Evolutionary conservation across 2,797 vertebrate genomes (phyloP).

Genomic region (Esox masquinongy): DNA sequence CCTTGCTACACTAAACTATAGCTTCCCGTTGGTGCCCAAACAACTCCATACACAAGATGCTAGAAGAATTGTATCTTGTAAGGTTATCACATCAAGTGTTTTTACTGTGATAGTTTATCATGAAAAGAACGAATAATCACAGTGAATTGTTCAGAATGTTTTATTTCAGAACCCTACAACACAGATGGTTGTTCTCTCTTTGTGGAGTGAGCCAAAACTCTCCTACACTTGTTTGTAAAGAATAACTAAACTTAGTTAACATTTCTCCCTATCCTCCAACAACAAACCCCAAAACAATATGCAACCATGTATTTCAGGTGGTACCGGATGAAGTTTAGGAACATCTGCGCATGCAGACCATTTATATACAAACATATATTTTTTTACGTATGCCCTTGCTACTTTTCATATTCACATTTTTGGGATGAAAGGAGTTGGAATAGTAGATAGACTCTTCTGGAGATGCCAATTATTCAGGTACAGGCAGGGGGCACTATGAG

Average conservation of each 20-base stretch:
- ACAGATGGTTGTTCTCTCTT: neutral
- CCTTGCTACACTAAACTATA: neutral
- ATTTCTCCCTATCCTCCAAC: neutral
- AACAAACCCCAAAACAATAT: slow-evolving; percentile 1
- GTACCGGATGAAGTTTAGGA: neutral
- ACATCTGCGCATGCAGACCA: neutral
- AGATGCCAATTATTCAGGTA: neutral
- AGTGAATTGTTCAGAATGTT: neutral
- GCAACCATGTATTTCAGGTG: neutral
- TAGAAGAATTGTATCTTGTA: neutral
- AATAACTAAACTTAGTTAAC: neutral
- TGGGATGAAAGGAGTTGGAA: neutral
- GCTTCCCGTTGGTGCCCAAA: neutral
- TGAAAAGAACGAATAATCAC: neutral
- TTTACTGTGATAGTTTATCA: neutral
- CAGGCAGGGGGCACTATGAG: neutral
- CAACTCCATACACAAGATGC: neutral
- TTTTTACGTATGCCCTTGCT: neutral
- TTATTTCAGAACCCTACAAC: neutral
- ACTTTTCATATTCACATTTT: neutral
- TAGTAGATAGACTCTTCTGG: neutral
- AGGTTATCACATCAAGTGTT: neutral
- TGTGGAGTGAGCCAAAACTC: slow-evolving; percentile 4
- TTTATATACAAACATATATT: neutral
- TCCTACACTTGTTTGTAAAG: slow-evolving; percentile 37